Percentiles rank a stretch among this genome's conserved stretches.
phyloP scores from a whole-genome alignment of 2,888 invertebrate genomes.

The Chrysodeixis includens region DNA sequence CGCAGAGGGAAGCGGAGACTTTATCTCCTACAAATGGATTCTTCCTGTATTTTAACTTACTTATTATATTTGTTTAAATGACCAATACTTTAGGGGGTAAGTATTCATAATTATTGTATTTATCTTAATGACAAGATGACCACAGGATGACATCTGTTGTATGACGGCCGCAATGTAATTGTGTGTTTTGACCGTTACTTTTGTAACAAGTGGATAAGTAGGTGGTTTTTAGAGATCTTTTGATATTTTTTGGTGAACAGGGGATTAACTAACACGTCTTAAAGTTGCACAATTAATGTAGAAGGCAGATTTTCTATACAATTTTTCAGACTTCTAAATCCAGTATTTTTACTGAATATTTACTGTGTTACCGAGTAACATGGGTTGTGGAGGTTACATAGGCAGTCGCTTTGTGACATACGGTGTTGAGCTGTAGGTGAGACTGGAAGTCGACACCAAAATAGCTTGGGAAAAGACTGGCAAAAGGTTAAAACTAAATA shows the following conservation, averaged over 20 bases:
- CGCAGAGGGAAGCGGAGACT: too few relatives aligned
- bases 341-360: not conserved
- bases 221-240: conserved; percentile 48
- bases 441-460: not conserved
- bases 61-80: too few relatives aligned
- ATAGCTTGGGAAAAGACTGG: not conserved
- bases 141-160: conserved; percentile 48
- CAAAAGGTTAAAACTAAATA: too few relatives aligned
- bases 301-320: too few relatives aligned
- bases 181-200: conserved; percentile 21
- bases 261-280: too few relatives aligned
- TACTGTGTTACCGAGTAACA: not conserved
- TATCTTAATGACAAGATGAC: conserved; percentile 41
- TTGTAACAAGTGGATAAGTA: not conserved
- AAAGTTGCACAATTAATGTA: too few relatives aligned
- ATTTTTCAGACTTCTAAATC: not conserved
- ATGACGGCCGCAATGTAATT: conserved; percentile 26
- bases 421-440: not conserved
- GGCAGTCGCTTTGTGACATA: not conserved
- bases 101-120: conserved; percentile 14
- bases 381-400: not conserved
- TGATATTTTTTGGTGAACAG: not conserved
- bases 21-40: too few relatives aligned
- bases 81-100: not conserved
- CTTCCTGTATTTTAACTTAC: too few relatives aligned